A percentile compares a stretch with the other conserved stretches of the same genome.
phyloP scores from a whole-genome alignment of 2,797 vertebrate species.

The Sternotherus odoratus region DNA sequence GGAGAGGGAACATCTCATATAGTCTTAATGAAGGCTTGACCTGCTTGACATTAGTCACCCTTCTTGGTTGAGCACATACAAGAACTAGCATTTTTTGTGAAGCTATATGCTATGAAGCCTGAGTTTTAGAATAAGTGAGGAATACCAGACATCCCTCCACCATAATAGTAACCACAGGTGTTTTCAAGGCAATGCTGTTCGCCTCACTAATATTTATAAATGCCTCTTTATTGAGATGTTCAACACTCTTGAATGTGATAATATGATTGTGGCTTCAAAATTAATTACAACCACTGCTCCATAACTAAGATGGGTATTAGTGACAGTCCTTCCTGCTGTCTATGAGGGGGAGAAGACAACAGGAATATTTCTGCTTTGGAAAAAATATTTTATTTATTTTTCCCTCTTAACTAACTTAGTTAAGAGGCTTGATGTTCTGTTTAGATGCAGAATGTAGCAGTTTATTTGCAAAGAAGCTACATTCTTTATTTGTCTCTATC shows the following conservation, averaged over 20 bases:
- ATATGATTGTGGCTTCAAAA: not conserved
- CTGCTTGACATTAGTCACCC: not conserved
- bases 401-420: not conserved
- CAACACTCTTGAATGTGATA: not conserved
- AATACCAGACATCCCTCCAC: not conserved
- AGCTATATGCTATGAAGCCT: not conserved
- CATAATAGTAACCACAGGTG: not conserved
- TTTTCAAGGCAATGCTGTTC: accelerated
- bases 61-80: not conserved
- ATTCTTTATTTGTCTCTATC: not conserved
- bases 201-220: not conserved
- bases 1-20: too few relatives aligned
- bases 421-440: not conserved
- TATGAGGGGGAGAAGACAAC: not conserved
- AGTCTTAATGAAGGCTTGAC: not conserved
- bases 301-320: not conserved
- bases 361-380: not conserved
- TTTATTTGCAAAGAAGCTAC: not conserved
- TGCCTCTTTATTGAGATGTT: not conserved
- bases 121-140: not conserved
- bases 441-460: not conserved
- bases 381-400: not conserved
- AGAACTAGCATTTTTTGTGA: not conserved
- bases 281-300: not conserved
- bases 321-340: too few relatives aligned